Percentiles rank a stretch among this genome's conserved stretches.
Evolutionary conservation across 2,797 vertebrate species (phyloP).

Genomic region (Petrocephalus schoutedeni): DNA sequence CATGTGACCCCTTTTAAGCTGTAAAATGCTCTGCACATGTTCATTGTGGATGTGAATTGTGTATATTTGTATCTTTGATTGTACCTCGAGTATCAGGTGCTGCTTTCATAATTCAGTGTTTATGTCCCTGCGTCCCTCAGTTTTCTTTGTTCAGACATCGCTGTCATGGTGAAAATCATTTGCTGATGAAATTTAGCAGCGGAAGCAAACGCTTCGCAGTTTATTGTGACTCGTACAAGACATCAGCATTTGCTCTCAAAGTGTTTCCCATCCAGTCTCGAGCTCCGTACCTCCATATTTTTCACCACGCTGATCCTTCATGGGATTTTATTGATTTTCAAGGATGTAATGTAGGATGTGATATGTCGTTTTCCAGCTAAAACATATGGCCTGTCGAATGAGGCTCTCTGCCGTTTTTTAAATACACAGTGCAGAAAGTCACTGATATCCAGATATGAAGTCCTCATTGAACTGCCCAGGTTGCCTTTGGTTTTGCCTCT

Average conservation of each 20-base stretch:
- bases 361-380: background rate
- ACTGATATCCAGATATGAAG: background rate
- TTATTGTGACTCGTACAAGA: background rate
- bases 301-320: slow-evolving; percentile 3
- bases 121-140: too few relatives aligned
- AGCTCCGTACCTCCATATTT: background rate
- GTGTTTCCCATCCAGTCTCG: background rate
- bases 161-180: background rate
- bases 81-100: background rate
- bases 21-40: background rate
- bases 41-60: background rate
- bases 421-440: background rate
- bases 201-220: background rate
- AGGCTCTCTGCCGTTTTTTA: background rate
- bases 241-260: background rate
- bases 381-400: background rate
- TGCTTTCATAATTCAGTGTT: background rate
- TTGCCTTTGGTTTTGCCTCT: background rate
- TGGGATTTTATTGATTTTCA: slow-evolving; percentile 9
- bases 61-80: background rate
- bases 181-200: background rate
- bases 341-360: background rate
- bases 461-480: background rate
- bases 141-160: background rate
- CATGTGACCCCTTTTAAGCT: background rate